These are phyloP conservation scores for Drosophila nasuta DNA, from an alignment of 1,140 invertebrate species.

Conservation along the genomic window DNA sequence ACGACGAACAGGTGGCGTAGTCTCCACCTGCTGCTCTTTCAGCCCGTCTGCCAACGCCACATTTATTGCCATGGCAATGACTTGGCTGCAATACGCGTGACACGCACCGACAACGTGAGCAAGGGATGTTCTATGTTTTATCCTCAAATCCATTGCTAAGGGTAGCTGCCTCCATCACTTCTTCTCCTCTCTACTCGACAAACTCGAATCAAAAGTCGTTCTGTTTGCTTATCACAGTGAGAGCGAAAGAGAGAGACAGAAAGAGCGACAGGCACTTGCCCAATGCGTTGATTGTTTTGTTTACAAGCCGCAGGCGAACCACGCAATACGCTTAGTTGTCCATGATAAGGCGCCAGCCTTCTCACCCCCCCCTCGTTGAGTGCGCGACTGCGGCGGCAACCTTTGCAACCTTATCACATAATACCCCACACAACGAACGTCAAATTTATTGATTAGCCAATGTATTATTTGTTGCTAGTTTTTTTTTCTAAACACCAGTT, in stretches of 20 bases:
- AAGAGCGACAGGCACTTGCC: conserved; percentile 20
- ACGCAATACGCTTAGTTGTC: conserved; percentile 68
- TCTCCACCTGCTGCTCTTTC: neutral
- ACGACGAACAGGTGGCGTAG: conserved; percentile 42
- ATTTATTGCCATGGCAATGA: conserved; percentile 57
- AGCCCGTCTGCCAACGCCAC: conserved; percentile 25
- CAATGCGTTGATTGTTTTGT: conserved; percentile 68
- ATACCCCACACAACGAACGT: conserved; percentile 18
- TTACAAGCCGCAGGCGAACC: conserved; percentile 59
- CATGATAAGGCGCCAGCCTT: conserved; percentile 49
- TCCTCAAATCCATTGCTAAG: conserved; percentile 2
- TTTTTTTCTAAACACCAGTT: conserved; percentile 20
- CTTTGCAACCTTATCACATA: conserved; percentile 41
- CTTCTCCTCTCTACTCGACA: neutral
- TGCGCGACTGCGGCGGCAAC: neutral
- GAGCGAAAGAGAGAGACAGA: neutral
- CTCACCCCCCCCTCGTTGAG: neutral
- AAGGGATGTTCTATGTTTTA: neutral
- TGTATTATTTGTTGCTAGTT: conserved; percentile 10
- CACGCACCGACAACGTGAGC: conserved; percentile 61
- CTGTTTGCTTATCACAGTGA: conserved; percentile 32
- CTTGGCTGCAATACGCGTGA: conserved; percentile 5
- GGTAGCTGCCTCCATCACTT: neutral
- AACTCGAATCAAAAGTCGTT: conserved; percentile 61
- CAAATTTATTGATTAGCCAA: conserved; percentile 63